Conservation (phyloP, 2,797 vertebrate genomes). For the Acanthornis magna region DNA sequence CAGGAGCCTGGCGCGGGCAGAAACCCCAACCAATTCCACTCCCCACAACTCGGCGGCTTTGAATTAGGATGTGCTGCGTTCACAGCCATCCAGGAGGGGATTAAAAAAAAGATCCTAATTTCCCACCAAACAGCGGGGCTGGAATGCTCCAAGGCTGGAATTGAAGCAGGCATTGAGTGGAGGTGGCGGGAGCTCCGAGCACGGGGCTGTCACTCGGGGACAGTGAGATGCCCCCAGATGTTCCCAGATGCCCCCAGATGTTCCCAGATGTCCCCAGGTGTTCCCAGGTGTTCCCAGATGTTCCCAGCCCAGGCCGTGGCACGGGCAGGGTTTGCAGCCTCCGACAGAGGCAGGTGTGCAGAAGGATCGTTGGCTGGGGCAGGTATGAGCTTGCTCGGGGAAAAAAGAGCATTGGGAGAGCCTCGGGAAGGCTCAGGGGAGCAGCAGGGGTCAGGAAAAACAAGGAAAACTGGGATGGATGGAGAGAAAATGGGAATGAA, state of each 20-base stretch:
- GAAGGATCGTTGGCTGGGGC: rapidly evolving
- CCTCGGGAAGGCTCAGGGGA: background rate
- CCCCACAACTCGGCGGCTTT: background rate
- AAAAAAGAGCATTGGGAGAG: background rate
- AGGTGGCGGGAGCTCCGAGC: background rate
- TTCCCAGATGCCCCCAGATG: background rate
- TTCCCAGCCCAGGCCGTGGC: background rate
- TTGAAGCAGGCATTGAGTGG: background rate
- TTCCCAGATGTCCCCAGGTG: background rate
- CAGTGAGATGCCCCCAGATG: background rate
- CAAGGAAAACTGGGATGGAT: background rate
- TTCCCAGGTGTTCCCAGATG: background rate
- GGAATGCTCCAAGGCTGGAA: background rate
- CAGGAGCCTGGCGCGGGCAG: background rate
- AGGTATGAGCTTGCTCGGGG: background rate
- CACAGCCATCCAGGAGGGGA: background rate
- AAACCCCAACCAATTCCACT: background rate
- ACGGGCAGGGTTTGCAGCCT: background rate
- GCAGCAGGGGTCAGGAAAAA: background rate
- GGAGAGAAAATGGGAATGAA: background rate
- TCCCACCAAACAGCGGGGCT: background rate
- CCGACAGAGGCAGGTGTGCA: background rate
- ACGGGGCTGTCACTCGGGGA: rapidly evolving
- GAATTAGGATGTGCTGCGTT: background rate
- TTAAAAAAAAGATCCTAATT: background rate